phyloP scores from a whole-genome alignment of 2,888 invertebrate species.

The Pandemis heparana region DNA sequence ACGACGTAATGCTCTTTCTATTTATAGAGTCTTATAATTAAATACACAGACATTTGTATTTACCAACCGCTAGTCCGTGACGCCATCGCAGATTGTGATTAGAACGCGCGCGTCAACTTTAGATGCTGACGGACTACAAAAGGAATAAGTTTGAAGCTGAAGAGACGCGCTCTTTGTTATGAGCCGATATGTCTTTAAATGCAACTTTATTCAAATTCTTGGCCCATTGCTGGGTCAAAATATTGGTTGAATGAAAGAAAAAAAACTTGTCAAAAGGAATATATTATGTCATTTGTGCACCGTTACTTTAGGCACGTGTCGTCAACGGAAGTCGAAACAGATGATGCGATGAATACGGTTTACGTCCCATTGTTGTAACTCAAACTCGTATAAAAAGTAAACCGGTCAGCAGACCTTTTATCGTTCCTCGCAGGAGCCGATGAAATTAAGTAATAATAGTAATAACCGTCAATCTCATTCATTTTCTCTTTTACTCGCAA shows the following conservation, averaged over 20 bases:
- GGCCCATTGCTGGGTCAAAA: neutral
- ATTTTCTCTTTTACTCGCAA: slow-evolving; percentile 80
- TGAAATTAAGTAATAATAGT: slow-evolving; percentile 82
- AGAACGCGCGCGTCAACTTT: slow-evolving; percentile 54
- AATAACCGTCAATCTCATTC: slow-evolving; percentile 83
- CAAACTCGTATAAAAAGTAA: slow-evolving; percentile 79
- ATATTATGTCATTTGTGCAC: slow-evolving; percentile 28
- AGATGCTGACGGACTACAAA: slow-evolving; percentile 34
- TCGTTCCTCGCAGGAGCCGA: slow-evolving; percentile 78
- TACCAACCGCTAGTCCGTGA: slow-evolving; percentile 68
- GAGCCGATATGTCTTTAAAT: neutral
- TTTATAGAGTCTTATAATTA: slow-evolving; percentile 81
- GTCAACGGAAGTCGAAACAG: slow-evolving; percentile 68
- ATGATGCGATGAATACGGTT: slow-evolving; percentile 80
- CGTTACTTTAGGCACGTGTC: slow-evolving; percentile 65
- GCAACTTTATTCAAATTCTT: neutral
- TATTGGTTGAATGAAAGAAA: neutral
- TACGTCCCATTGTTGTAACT: slow-evolving; percentile 82
- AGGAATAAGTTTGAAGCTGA: slow-evolving; percentile 2
- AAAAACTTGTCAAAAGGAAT: slow-evolving; percentile 16
- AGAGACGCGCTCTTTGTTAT: neutral
- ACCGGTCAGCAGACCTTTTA: slow-evolving; percentile 82
- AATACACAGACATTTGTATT: slow-evolving; percentile 75
- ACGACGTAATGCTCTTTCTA: slow-evolving; percentile 80
- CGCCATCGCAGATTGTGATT: slow-evolving; percentile 55